Conservation (phyloP, 2,113 vertebrate species). For the Barbus barbus region DNA sequence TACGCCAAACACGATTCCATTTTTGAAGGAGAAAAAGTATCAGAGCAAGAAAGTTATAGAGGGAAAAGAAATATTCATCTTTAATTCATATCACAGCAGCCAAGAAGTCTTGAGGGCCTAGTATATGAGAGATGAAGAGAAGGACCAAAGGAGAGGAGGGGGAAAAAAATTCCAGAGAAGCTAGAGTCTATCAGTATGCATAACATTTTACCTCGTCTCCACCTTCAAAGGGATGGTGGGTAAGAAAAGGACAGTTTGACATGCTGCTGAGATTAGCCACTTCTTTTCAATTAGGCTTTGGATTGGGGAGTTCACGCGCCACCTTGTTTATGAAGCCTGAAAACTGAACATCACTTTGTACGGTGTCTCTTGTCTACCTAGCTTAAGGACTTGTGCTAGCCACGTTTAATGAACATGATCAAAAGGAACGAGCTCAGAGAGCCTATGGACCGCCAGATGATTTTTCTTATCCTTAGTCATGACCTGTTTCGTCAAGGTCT, state of each 20-base stretch:
- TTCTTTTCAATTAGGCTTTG: slow-evolving; percentile 58
- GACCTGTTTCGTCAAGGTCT: slow-evolving; percentile 23
- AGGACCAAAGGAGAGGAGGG: slow-evolving; percentile 15
- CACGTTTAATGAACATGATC: slow-evolving; percentile 47
- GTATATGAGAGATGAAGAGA: slow-evolving; percentile 58
- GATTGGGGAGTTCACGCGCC: slow-evolving; percentile 22
- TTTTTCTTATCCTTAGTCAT: not conserved
- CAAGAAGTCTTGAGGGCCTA: slow-evolving; percentile 59
- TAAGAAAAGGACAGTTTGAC: slow-evolving; percentile 55
- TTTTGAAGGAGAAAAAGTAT: slow-evolving; percentile 46
- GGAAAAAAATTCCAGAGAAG: not conserved
- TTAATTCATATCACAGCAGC: slow-evolving; percentile 63
- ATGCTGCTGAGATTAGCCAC: slow-evolving; percentile 57
- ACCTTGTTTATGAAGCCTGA: slow-evolving; percentile 46
- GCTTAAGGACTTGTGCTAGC: not conserved
- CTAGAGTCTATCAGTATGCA: slow-evolving; percentile 61
- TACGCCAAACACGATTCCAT: slow-evolving; percentile 53
- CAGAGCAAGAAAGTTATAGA: slow-evolving; percentile 35
- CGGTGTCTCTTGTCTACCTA: slow-evolving; percentile 14
- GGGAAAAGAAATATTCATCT: slow-evolving; percentile 55
- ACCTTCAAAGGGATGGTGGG: slow-evolving; percentile 57
- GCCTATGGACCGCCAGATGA: not conserved
- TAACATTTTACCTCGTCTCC: slow-evolving; percentile 54
- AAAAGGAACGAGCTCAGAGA: slow-evolving; percentile 32
- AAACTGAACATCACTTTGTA: slow-evolving; percentile 38